These are phyloP conservation scores for Ornithoptera alexandrae DNA, from an alignment of 2,888 invertebrate genomes.

Conservation along the genomic window DNA sequence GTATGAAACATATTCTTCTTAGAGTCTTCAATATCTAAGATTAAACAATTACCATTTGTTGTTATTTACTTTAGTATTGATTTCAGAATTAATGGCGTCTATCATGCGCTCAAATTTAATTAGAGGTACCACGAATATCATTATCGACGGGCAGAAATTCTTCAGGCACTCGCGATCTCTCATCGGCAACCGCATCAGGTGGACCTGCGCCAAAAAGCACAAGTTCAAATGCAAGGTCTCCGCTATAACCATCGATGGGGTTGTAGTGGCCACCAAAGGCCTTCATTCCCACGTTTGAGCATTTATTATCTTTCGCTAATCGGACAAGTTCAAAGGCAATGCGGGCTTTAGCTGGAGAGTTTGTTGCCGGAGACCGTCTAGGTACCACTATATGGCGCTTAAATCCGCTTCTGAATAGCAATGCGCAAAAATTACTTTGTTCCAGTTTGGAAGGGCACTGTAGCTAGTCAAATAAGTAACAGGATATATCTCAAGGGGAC, in stretches of 20 bases:
- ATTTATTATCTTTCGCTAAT: background rate
- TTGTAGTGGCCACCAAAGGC: constrained; percentile 62
- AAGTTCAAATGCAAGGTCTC: constrained; percentile 69
- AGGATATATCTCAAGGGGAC: no score
- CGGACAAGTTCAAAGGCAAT: background rate
- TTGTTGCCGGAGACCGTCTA: no score
- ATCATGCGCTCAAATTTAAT: constrained; percentile 56
- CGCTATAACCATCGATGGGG: constrained; percentile 64
- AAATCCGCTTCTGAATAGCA: no score
- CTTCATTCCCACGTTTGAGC: constrained; percentile 54
- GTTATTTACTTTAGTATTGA: constrained; percentile 1
- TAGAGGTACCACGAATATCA: constrained; percentile 60
- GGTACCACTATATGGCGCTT: no score
- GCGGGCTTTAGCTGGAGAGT: background rate
- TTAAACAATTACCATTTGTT: background rate
- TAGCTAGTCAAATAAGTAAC: no score
- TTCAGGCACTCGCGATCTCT: constrained; percentile 68
- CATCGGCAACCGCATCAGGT: constrained; percentile 64
- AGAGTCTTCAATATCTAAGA: no score
- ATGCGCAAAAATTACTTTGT: no score
- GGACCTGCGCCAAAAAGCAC: constrained; percentile 71
- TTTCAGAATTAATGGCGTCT: constrained; percentile 55
- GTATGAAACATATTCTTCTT: no score
- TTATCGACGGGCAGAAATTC: constrained; percentile 66
- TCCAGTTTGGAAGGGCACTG: no score